Percentiles rank a stretch among this genome's conserved stretches.
Conservation (phyloP, 2,113 vertebrate species). For the Holacanthus passer region DNA sequence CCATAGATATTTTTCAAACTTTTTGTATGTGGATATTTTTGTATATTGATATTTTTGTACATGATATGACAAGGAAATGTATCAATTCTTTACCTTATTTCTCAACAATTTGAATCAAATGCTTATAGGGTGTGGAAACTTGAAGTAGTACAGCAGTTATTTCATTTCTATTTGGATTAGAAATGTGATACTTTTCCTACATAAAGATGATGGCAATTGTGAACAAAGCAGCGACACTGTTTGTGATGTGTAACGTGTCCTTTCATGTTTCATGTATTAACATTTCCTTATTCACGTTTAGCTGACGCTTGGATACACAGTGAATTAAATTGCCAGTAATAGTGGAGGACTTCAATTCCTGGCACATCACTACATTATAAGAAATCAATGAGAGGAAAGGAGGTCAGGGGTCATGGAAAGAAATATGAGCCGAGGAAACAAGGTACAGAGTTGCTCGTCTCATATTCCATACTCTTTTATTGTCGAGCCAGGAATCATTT, state of each 20-base stretch:
- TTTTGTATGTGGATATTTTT: neutral
- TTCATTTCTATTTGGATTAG: neutral
- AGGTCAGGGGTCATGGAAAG: conserved; percentile 41
- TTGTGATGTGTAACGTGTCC: neutral
- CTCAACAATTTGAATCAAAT: neutral
- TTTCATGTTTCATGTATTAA: neutral
- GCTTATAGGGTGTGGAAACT: neutral
- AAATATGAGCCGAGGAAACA: conserved; percentile 22
- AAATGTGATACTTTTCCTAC: neutral
- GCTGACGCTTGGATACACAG: neutral
- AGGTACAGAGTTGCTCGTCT: conserved; percentile 1
- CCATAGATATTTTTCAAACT: too few relatives aligned
- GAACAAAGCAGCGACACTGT: neutral
- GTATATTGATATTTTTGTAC: neutral
- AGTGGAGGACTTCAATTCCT: neutral
- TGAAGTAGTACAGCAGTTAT: neutral
- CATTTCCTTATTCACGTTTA: neutral
- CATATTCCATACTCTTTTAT: neutral
- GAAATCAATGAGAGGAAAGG: conserved; percentile 35
- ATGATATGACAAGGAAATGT: neutral
- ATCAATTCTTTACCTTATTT: neutral
- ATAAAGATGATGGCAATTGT: neutral
- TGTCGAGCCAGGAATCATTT: neutral
- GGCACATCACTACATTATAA: conserved; percentile 18
- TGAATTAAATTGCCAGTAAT: neutral